phyloP scores from a whole-genome alignment of 2,888 invertebrate species.

The Eupithecia tripunctaria region DNA sequence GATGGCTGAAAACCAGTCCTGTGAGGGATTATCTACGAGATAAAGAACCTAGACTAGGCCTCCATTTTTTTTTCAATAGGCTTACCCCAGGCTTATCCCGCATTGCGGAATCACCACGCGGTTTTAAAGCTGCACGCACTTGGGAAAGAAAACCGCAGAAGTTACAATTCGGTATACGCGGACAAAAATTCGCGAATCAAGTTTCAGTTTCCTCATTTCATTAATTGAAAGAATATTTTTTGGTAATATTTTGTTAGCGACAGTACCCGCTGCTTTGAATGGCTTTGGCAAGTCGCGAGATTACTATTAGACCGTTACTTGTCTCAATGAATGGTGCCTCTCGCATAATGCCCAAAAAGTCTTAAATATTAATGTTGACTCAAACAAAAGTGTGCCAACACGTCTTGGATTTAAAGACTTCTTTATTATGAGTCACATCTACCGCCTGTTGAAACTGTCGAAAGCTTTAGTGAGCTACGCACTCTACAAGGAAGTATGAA shows the following conservation, averaged over 20 bases:
- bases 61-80: neutral
- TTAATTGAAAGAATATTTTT: neutral
- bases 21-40: neutral
- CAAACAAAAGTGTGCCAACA: constrained; percentile 56
- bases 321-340: constrained; percentile 80
- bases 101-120: too few species aligned
- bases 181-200: too few species aligned
- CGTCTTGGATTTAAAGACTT: constrained; percentile 50
- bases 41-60: neutral
- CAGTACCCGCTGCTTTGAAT: constrained; percentile 74
- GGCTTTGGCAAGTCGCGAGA: constrained; percentile 75
- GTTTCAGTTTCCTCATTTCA: too few species aligned
- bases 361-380: constrained; percentile 54
- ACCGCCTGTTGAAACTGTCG: constrained; percentile 19
- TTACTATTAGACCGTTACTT: constrained; percentile 82
- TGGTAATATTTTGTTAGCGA: constrained; percentile 47
- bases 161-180: too few species aligned
- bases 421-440: constrained; percentile 39
- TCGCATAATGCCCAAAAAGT: constrained; percentile 65
- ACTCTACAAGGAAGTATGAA: constrained; percentile 58
- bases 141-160: too few species aligned
- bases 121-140: too few species aligned
- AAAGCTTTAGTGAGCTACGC: constrained; percentile 52
- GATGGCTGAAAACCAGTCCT: neutral
- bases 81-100: too few species aligned